phyloP scores from a whole-genome alignment of 2,888 invertebrate genomes.

The Sclerodermus sp. region DNA sequence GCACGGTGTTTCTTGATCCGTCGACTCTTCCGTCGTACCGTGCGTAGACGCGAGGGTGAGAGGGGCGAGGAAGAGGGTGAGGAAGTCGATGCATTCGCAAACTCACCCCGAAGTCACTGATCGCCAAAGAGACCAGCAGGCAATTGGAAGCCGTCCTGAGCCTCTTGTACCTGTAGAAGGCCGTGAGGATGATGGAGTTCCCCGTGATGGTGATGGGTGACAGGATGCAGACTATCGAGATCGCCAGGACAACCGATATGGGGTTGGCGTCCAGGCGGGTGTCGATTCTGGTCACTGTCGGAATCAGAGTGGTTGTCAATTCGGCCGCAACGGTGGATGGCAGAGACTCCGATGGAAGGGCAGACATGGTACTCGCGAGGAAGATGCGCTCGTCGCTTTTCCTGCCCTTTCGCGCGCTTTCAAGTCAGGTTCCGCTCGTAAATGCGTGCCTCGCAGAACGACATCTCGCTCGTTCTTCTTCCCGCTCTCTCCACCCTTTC shows the following conservation, averaged over 20 bases:
- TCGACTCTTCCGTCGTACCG: no score
- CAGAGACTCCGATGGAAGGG: conserved; percentile 37
- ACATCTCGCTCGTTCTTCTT: conserved; percentile 16
- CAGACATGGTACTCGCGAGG: conserved; percentile 40
- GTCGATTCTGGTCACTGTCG: conserved; percentile 45
- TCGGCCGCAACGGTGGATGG: conserved; percentile 38
- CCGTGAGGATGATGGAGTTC: conserved; percentile 64
- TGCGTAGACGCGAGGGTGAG: no score
- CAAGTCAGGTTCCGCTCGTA: conserved; percentile 25
- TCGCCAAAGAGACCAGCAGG: conserved; percentile 64
- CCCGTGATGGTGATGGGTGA: conserved; percentile 64
- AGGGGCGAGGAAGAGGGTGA: neutral
- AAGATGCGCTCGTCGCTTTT: neutral
- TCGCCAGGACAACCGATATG: conserved; percentile 58
- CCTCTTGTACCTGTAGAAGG: conserved; percentile 65
- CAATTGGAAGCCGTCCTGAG: conserved; percentile 67
- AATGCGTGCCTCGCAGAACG: conserved; percentile 16
- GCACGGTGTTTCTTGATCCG: no score
- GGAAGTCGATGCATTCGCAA: neutral
- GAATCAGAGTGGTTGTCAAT: conserved; percentile 43
- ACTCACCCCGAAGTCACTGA: conserved; percentile 64
- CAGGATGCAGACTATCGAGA: conserved; percentile 60
- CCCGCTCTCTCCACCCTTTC: neutral
- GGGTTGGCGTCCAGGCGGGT: conserved; percentile 48
- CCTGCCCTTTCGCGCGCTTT: conserved; percentile 9